A percentile compares a stretch with the other conserved stretches of the same genome.
Evolutionary conservation across 1,140 invertebrate species (phyloP).

Genomic region (Macrobrachium rosenbergii): DNA sequence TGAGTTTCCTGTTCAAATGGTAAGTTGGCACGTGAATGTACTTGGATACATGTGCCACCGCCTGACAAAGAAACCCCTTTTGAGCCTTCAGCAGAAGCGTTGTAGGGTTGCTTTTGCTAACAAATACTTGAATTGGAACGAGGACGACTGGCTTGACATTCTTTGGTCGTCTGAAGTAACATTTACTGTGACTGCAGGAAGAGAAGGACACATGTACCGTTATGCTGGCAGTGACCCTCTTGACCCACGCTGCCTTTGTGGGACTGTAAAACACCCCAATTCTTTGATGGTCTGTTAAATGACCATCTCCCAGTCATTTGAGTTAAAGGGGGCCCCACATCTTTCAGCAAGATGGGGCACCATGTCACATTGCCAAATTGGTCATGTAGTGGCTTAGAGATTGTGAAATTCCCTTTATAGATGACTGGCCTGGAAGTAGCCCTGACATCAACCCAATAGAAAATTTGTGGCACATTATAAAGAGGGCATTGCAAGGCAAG

Average conservation of each 20-base stretch:
- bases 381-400: constrained; percentile 23
- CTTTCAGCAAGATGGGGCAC: constrained; percentile 36
- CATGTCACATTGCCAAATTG: constrained; percentile 25
- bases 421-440: constrained; percentile 37
- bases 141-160: background rate
- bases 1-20: background rate
- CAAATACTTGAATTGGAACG: constrained; percentile 6
- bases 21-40: background rate
- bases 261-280: constrained; percentile 1
- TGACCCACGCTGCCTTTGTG: constrained; percentile 7
- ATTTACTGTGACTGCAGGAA: background rate
- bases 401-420: constrained; percentile 4
- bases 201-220: background rate
- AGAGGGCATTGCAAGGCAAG: constrained; percentile 12
- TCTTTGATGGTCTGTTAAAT: constrained; percentile 29
- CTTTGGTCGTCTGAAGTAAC: background rate
- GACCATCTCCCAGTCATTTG: constrained; percentile 18
- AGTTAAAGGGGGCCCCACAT: background rate
- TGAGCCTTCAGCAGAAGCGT: background rate
- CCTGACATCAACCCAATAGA: constrained; percentile 29
- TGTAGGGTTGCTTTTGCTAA: background rate
- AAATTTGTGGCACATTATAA: constrained; percentile 40
- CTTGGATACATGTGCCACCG: background rate
- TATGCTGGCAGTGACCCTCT: constrained; percentile 12
- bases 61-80: background rate